Percentiles rank a stretch among this genome's conserved stretches.
phyloP scores from a whole-genome alignment of 92 coral and sea anemone species.

The Muricea muricata region DNA sequence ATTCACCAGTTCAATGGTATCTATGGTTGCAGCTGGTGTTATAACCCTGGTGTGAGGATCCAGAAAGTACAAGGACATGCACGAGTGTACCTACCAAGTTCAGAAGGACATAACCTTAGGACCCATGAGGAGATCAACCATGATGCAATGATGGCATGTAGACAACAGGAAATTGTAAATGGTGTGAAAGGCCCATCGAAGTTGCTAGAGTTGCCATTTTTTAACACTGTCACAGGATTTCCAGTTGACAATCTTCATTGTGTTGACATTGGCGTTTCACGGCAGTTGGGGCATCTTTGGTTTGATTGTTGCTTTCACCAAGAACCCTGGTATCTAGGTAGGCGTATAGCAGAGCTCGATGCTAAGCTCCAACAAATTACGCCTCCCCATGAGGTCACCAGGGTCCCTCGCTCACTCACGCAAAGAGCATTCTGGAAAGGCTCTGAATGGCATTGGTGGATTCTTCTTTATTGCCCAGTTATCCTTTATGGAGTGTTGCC shows the following conservation, averaged over 20 bases:
- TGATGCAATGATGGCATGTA: slow-evolving; percentile 16
- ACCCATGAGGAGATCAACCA: neutral
- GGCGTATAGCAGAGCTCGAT: slow-evolving; percentile 17
- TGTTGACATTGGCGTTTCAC: neutral
- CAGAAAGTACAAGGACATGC: slow-evolving; percentile 17
- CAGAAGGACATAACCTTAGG: slow-evolving; percentile 19
- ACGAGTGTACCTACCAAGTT: neutral
- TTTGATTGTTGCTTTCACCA: slow-evolving; percentile 22
- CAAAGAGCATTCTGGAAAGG: no score
- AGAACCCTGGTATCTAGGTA: slow-evolving; percentile 29
- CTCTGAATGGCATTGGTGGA: no score
- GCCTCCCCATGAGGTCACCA: slow-evolving; percentile 30
- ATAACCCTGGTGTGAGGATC: no score
- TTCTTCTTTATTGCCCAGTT: no score
- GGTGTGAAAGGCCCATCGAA: slow-evolving; percentile 33
- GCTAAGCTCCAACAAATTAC: neutral
- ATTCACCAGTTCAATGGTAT: slow-evolving; percentile 37
- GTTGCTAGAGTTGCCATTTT: slow-evolving; percentile 16
- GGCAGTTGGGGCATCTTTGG: slow-evolving; percentile 27
- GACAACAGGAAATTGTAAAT: no score
- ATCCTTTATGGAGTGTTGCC: no score
- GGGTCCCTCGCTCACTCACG: neutral
- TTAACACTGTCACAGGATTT: slow-evolving; percentile 17
- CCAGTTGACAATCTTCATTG: no score
- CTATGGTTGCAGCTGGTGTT: slow-evolving; percentile 32